Evolutionary conservation across 2,888 invertebrate genomes (phyloP).

Genomic region (Latrodectus hesperus): DNA sequence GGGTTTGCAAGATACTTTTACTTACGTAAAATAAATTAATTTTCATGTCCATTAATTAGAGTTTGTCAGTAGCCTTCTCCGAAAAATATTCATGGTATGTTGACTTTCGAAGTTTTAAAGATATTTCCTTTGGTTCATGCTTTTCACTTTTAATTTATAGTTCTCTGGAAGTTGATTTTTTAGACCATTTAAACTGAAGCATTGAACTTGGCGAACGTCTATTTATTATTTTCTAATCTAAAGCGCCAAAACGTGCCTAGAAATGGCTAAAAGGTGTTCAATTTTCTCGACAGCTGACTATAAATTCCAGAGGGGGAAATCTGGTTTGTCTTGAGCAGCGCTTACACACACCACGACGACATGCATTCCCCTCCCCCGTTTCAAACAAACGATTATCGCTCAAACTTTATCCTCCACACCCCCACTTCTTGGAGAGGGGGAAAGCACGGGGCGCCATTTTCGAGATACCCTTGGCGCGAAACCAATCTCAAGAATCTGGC

Average conservation of each 20-base stretch:
- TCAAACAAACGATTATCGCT: background rate
- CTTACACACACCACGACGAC: background rate
- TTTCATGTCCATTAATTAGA: too few species aligned
- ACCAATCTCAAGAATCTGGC: constrained; percentile 53
- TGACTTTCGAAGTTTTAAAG: too few species aligned
- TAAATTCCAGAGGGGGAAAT: background rate
- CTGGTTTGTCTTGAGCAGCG: background rate
- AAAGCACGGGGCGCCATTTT: constrained; percentile 17
- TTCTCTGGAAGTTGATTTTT: too few species aligned
- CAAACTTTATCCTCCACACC: constrained; percentile 4
- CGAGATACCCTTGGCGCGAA: constrained; percentile 14
- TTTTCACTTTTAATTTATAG: too few species aligned
- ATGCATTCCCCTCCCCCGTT: background rate
- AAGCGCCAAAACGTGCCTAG: constrained; percentile 2
- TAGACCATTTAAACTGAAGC: too few species aligned
- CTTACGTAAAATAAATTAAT: too few species aligned
- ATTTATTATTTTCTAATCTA: background rate
- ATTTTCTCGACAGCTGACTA: background rate
- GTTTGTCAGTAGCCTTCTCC: too few species aligned
- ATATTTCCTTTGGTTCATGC: too few species aligned
- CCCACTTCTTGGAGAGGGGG: constrained; percentile 1
- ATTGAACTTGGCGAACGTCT: background rate
- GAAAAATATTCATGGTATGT: too few species aligned
- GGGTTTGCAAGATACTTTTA: too few species aligned
- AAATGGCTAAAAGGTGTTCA: background rate